Conservation (phyloP, 2,797 vertebrate species). For the Sebastes umbrosus region DNA sequence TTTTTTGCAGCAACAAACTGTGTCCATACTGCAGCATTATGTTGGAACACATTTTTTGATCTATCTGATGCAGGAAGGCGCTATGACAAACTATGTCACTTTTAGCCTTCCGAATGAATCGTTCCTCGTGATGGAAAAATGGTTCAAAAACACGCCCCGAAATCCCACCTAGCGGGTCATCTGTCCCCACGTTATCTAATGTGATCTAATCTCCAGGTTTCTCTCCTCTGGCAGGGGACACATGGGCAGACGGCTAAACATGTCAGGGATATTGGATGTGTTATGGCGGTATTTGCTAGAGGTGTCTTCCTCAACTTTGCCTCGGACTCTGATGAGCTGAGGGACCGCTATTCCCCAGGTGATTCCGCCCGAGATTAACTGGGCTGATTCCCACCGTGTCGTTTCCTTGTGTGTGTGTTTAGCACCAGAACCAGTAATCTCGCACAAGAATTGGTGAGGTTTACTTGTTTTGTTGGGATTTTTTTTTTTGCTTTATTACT, state of each 20-base stretch:
- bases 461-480: not conserved
- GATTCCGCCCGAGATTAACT: slow-evolving; percentile 67
- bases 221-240: slow-evolving; percentile 54
- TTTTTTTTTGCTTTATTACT: not conserved
- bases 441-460: slow-evolving; percentile 4
- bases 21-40: not conserved
- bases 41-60: slow-evolving; percentile 15
- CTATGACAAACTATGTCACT: slow-evolving; percentile 13
- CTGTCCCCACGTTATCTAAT: slow-evolving; percentile 53
- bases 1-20: not conserved
- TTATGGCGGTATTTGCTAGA: slow-evolving; percentile 66
- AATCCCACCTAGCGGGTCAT: slow-evolving; percentile 63
- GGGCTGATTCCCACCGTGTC: slow-evolving; percentile 51
- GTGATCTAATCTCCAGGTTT: slow-evolving; percentile 70
- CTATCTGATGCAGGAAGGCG: not conserved
- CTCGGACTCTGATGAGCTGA: slow-evolving; percentile 75
- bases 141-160: slow-evolving; percentile 41
- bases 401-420: slow-evolving; percentile 27
- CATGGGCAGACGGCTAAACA: slow-evolving; percentile 51
- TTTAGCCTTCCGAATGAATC: slow-evolving; percentile 30
- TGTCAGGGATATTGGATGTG: slow-evolving; percentile 73
- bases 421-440: slow-evolving; percentile 30
- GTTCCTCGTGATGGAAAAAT: slow-evolving; percentile 43
- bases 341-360: slow-evolving; percentile 71
- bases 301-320: slow-evolving; percentile 69